Percentiles rank a stretch among this genome's conserved stretches.
Conservation (phyloP, 53 echinoderm and acorn worm species). For the Echinometra lucunter region DNA sequence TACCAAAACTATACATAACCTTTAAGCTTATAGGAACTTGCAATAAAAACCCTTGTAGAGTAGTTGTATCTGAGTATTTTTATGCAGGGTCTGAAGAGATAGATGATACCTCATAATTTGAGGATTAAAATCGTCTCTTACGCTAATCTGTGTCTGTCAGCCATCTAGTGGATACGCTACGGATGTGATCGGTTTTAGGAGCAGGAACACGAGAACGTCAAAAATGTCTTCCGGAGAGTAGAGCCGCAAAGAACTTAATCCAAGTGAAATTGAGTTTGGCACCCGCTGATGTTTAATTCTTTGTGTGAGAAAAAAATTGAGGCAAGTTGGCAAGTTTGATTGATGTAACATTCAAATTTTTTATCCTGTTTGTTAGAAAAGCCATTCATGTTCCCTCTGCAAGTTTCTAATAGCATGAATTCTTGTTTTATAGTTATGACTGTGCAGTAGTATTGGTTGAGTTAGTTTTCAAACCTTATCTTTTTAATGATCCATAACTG, state of each 20-base stretch:
- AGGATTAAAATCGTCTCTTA: constrained; percentile 54
- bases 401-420: neutral
- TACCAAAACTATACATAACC: too few relatives aligned
- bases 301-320: neutral
- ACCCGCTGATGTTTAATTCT: constrained; percentile 28
- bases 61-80: neutral
- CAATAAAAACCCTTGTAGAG: neutral
- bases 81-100: neutral
- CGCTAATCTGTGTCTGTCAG: constrained; percentile 51
- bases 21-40: neutral
- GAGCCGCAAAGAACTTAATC: constrained; percentile 54
- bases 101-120: constrained; percentile 18
- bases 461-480: neutral
- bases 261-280: constrained; percentile 42
- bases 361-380: neutral
- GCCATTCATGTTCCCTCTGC: neutral
- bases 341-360: constrained; percentile 1
- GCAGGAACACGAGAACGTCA: constrained; percentile 47
- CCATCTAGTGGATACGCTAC: neutral
- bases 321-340: constrained; percentile 34
- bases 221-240: constrained; percentile 47
- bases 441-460: neutral
- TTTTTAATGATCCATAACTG: neutral
- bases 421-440: neutral
- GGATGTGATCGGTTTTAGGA: constrained; percentile 41